A percentile compares a stretch with the other conserved stretches of the same genome.
Evolutionary conservation across 2,888 invertebrate species (phyloP).

Genomic region (Drosophila neonasuta): DNA sequence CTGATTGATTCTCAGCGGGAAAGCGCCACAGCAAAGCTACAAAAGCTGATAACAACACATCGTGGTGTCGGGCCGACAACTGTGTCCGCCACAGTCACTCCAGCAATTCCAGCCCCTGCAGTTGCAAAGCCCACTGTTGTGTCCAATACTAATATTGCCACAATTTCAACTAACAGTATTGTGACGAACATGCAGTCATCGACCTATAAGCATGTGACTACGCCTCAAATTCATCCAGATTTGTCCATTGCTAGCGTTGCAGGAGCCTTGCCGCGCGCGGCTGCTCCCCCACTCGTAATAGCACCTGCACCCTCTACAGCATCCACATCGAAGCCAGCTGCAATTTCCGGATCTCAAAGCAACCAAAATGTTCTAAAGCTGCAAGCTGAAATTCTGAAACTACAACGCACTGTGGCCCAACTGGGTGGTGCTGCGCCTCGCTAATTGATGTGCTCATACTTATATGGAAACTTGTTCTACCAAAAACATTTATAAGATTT

Average conservation of each 20-base stretch:
- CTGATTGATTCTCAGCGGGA: conserved; percentile 77
- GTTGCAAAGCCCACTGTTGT: not conserved
- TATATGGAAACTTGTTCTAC: conserved; percentile 2
- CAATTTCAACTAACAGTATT: not conserved
- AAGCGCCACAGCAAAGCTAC: conserved; percentile 78
- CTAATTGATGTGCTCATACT: conserved; percentile 10
- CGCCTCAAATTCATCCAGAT: conserved; percentile 62
- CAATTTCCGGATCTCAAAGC: not conserved
- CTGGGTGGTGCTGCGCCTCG: conserved; percentile 49
- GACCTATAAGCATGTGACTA: conserved; percentile 36
- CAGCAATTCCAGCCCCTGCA: not conserved
- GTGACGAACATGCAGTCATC: not conserved
- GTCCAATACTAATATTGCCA: not conserved
- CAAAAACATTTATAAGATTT: conserved; percentile 5
- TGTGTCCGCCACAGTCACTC: not conserved
- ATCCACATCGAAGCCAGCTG: not conserved
- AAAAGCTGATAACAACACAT: conserved; percentile 75
- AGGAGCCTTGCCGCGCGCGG: conserved; percentile 34
- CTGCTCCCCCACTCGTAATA: not conserved
- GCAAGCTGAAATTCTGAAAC: conserved; percentile 70
- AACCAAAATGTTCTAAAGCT: conserved; percentile 59
- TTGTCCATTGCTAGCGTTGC: conserved; percentile 64
- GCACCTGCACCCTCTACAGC: not conserved
- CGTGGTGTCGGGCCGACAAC: conserved; percentile 21
- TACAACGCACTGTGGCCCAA: conserved; percentile 73